phyloP scores from a whole-genome alignment of 2,888 invertebrate genomes.

The Dilophus febrilis region DNA sequence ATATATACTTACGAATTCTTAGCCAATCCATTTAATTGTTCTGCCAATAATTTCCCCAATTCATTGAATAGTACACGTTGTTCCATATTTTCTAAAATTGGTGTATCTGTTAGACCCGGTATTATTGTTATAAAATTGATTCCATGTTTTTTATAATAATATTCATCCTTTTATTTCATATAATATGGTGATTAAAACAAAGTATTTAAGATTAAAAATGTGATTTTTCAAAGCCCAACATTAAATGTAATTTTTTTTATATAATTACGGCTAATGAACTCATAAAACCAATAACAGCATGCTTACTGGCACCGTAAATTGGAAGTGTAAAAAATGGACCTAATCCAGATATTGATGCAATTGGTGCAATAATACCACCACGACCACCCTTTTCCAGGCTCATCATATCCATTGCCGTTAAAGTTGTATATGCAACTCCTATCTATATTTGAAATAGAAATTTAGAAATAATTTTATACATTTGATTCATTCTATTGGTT shows the following conservation, averaged over 20 bases:
- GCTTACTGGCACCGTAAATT: constrained; percentile 15
- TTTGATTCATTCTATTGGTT: not conserved
- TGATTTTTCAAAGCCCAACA: constrained; percentile 23
- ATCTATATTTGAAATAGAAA: constrained; percentile 14
- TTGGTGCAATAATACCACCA: constrained; percentile 29
- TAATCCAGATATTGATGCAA: constrained; percentile 13
- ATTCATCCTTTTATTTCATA: not conserved
- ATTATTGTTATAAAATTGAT: constrained; percentile 2
- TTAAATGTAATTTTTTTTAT: constrained; percentile 16
- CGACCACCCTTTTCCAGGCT: constrained; percentile 26
- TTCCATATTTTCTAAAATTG: not conserved
- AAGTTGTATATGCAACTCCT: constrained; percentile 31
- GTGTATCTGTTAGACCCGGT: constrained; percentile 2
- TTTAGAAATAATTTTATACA: too few species aligned
- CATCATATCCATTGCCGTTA: constrained; percentile 28
- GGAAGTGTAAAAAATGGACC: constrained; percentile 9
- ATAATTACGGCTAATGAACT: constrained; percentile 1
- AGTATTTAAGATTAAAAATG: too few species aligned
- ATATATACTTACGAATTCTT: too few species aligned
- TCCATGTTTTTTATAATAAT: constrained; percentile 8
- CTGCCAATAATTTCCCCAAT: too few species aligned
- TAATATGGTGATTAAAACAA: too few species aligned
- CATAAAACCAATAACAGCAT: constrained; percentile 16
- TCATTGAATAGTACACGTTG: not conserved
- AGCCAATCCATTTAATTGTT: too few species aligned